phyloP scores from a whole-genome alignment of 2,888 invertebrate species.

The Caenorhabditis wallacei region DNA sequence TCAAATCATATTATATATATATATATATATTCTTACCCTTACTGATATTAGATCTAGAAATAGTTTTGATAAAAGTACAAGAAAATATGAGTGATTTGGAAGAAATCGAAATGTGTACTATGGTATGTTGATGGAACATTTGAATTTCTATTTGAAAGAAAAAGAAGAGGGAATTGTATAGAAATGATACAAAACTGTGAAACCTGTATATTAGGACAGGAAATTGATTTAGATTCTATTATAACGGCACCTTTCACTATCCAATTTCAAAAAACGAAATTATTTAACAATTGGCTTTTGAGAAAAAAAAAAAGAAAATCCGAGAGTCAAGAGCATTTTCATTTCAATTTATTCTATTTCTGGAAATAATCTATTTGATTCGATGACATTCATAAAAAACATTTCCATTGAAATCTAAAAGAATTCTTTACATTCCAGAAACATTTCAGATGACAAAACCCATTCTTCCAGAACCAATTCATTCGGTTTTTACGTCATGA shows the following conservation, averaged over 20 bases:
- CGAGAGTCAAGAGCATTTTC: no score
- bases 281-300: no score
- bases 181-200: background rate
- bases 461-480: background rate
- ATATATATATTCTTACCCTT: conserved; percentile 4
- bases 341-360: no score
- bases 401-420: background rate
- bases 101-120: conserved; percentile 53
- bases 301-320: background rate
- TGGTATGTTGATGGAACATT: conserved; percentile 52
- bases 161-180: no score
- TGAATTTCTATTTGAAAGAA: background rate
- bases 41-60: conserved; percentile 27
- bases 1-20: conserved; percentile 15
- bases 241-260: no score
- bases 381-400: no score
- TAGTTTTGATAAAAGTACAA: conserved; percentile 8
- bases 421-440: conserved; percentile 8
- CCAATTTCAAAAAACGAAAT: no score
- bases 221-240: no score
- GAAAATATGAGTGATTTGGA: conserved; percentile 16
- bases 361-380: no score
- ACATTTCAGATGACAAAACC: conserved; percentile 11
- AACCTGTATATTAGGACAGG: background rate
- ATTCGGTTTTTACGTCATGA: background rate